Evolutionary conservation across 2,113 vertebrate genomes (phyloP), one percentile per base, ranked within the genome.

Genomic region (Dendropsophus ebraccatus): DNA sequence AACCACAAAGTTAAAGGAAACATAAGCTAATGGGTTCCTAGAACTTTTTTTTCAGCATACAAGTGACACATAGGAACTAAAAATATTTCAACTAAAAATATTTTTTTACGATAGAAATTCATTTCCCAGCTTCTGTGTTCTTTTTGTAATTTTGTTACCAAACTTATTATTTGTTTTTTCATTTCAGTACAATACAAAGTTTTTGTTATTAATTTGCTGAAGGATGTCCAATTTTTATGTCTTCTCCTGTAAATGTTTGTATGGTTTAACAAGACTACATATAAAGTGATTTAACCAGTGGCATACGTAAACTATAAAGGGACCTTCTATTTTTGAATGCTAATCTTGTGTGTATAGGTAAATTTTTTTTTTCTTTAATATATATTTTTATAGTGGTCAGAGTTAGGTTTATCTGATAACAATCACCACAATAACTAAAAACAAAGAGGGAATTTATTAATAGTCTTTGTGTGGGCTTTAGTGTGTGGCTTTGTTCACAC

Each of bases 121-220:
- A 82, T 82, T 52, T 82, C 47, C 62, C 45, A 21, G 47, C 81
- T 82, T 28, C 62, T 35, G 47, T 52, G 45, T 82, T 52, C 19
- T 25, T 82, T 70, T 82, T 70, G 62, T 70, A 70, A 70, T 82
- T 82, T 70, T 70, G 37, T 82, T 82, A 50, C 81, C 47, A 70
- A 21, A 19, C 41, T 21, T 82, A 35, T 70, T 82, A 37, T 82
- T 70, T 30, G 25, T 12, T 41, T 80, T 80, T 45, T 37, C 16
- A 50, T 81, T 69, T 70, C 12, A 67, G n/a, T 41, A 49, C 45
- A 67, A 52, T 35, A 35, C 47, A 70, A 16, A 41, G 17, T 25
- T 65, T 62, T 65, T 65, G 35, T 32, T 65, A 49, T 69, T 69
- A 50, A 52, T 35, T 70, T 70, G 45, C 41, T 50, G 47, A 30